A percentile compares a stretch with the other conserved stretches of the same genome.
These are phyloP conservation scores for Mesaphorura yosii DNA, from an alignment of 1,140 invertebrate genomes.

Conservation along the genomic window DNA sequence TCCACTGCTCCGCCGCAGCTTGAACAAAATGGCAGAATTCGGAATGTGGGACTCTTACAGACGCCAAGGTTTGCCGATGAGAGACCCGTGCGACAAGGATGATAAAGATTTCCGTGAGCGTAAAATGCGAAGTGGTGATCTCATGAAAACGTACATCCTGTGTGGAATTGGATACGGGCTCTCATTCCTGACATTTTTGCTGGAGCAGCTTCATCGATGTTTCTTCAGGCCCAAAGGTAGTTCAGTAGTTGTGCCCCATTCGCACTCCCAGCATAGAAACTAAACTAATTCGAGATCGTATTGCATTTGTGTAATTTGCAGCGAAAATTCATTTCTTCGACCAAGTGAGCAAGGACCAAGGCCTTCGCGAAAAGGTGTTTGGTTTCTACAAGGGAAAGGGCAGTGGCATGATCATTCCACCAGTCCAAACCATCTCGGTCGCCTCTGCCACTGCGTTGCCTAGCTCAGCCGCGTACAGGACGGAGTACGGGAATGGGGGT, in stretches of 20 bases:
- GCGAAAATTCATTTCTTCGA: slow-evolving; percentile 23
- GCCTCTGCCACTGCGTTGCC: no score
- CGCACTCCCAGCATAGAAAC: no score
- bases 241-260: no score
- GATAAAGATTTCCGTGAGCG: slow-evolving; percentile 65
- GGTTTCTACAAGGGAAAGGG: slow-evolving; percentile 31
- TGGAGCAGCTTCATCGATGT: slow-evolving; percentile 42
- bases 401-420: no score
- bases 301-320: slow-evolving; percentile 1
- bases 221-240: slow-evolving; percentile 19
- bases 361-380: no score
- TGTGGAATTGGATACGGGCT: slow-evolving; percentile 45
- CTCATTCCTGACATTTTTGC: slow-evolving; percentile 44
- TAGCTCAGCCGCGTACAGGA: no score
- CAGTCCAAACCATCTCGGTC: no score
- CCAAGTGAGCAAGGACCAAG: slow-evolving; percentile 13
- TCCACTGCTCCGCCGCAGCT: no score
- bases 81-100: slow-evolving; percentile 63
- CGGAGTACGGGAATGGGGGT: no score
- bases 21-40: slow-evolving; percentile 47
- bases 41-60: slow-evolving; percentile 55
- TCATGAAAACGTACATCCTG: slow-evolving; percentile 59
- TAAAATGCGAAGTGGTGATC: slow-evolving; percentile 52
- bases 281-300: no score
- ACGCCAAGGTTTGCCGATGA: slow-evolving; percentile 49